A percentile compares a stretch with the other conserved stretches of the same genome.
phyloP scores from a whole-genome alignment of 2,888 invertebrate genomes.

The Creontiades dilutus region DNA sequence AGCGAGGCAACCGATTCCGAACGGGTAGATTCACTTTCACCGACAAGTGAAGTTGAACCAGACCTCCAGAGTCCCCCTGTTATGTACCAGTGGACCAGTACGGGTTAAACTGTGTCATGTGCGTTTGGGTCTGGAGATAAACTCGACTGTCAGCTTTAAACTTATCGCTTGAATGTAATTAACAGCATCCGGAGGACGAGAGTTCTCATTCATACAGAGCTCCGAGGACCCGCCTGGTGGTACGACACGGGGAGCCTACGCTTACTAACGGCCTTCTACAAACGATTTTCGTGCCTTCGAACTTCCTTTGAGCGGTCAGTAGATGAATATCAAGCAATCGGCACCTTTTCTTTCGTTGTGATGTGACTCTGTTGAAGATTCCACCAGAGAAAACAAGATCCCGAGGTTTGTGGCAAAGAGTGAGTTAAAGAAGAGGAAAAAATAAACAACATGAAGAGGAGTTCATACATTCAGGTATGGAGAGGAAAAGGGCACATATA shows the following conservation, averaged over 20 bases:
- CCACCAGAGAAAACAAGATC: too few relatives aligned
- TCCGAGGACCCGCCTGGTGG: neutral
- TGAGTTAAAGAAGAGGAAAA: too few relatives aligned
- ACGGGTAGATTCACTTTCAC: conserved; percentile 42
- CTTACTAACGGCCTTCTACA: conserved; percentile 20
- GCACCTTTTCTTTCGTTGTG: neutral
- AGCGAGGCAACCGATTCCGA: conserved; percentile 27
- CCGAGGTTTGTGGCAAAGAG: too few relatives aligned
- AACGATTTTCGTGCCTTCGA: neutral
- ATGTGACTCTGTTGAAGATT: too few relatives aligned
- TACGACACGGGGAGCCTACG: neutral
- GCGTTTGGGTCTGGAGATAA: conserved; percentile 8
- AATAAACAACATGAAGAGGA: too few relatives aligned
- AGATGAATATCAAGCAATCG: conserved; percentile 15
- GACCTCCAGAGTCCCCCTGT: neutral
- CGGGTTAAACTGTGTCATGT: conserved; percentile 26
- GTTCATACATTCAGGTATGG: too few relatives aligned
- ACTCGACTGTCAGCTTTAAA: conserved; percentile 20
- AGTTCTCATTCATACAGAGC: neutral
- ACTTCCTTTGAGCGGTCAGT: neutral
- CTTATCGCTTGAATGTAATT: conserved; percentile 27
- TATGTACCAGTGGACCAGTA: neutral
- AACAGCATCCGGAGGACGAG: conserved; percentile 7
- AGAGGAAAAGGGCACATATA: too few relatives aligned
- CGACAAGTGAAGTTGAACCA: conserved; percentile 15